Percentiles rank a stretch among this genome's conserved stretches.
Evolutionary conservation across 2,888 invertebrate genomes (phyloP).

Genomic region (Spodoptera littoralis): DNA sequence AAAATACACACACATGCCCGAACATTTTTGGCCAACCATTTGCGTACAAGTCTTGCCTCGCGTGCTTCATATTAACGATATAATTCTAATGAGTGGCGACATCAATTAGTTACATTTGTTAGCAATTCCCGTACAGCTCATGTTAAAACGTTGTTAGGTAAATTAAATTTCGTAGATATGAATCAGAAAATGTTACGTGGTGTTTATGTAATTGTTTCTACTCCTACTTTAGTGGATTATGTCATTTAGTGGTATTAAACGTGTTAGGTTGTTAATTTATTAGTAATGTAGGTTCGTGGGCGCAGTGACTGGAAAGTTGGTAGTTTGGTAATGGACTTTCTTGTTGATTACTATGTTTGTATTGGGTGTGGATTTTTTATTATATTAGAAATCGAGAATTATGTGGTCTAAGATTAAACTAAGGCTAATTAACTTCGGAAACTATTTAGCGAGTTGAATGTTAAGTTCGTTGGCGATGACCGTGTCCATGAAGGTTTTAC

Average conservation of each 20-base stretch:
- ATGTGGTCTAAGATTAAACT: no score
- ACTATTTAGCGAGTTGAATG: no score
- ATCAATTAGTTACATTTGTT: conserved; percentile 76
- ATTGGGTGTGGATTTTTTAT: no score
- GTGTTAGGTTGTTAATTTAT: conserved; percentile 32
- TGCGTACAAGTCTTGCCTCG: conserved; percentile 49
- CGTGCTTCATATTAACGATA: conserved; percentile 69
- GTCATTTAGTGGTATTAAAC: conserved; percentile 25
- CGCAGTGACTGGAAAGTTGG: conserved; percentile 1
- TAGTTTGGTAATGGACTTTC: conserved; percentile 1
- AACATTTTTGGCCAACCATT: conserved; percentile 19
- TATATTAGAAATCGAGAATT: no score
- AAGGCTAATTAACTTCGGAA: no score
- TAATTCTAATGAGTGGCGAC: conserved; percentile 71
- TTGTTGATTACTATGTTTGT: no score
- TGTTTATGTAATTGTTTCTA: conserved; percentile 47
- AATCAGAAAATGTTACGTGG: conserved; percentile 58
- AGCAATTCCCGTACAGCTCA: conserved; percentile 62
- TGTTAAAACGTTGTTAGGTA: conserved; percentile 64
- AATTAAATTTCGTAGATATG: conserved; percentile 75
- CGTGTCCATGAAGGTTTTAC: no score
- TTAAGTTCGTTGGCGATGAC: no score
- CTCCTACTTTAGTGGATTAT: conserved; percentile 38
- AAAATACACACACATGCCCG: neutral
- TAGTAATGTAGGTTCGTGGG: conserved; percentile 28